Evolutionary conservation across 2,888 invertebrate genomes (phyloP).

Genomic region (Limenitis arthemis): DNA sequence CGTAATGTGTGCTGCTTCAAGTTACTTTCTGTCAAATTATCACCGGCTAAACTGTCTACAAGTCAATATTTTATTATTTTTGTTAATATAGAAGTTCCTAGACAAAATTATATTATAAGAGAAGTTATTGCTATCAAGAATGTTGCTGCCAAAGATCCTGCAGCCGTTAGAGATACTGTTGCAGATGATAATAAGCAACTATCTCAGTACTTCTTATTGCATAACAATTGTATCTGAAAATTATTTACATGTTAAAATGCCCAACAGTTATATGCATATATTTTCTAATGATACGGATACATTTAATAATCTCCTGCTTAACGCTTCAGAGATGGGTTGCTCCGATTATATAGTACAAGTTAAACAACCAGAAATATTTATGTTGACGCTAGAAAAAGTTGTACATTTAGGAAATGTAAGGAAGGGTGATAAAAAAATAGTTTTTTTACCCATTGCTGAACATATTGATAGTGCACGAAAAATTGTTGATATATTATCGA

Average conservation of each 20-base stretch:
- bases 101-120: too few relatives aligned
- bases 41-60: too few relatives aligned
- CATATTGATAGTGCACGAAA: slow-evolving; percentile 16
- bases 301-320: slow-evolving; percentile 36
- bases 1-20: neutral
- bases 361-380: slow-evolving; percentile 45
- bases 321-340: slow-evolving; percentile 58
- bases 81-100: too few relatives aligned
- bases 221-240: slow-evolving; percentile 46
- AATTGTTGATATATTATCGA: slow-evolving; percentile 37
- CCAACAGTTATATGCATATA: slow-evolving; percentile 36
- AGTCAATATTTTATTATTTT: too few relatives aligned
- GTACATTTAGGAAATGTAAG: slow-evolving; percentile 48
- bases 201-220: slow-evolving; percentile 44
- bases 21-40: neutral
- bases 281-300: slow-evolving; percentile 30
- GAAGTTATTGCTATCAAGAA: neutral
- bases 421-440: slow-evolving; percentile 57
- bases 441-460: slow-evolving; percentile 44
- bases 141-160: slow-evolving; percentile 13
- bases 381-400: slow-evolving; percentile 50
- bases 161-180: slow-evolving; percentile 46
- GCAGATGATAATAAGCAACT: slow-evolving; percentile 40
- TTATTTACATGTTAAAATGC: slow-evolving; percentile 29
- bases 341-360: slow-evolving; percentile 58